Evolutionary conservation across 1,140 invertebrate genomes (phyloP).

Genomic region (Leucophenga varia): DNA sequence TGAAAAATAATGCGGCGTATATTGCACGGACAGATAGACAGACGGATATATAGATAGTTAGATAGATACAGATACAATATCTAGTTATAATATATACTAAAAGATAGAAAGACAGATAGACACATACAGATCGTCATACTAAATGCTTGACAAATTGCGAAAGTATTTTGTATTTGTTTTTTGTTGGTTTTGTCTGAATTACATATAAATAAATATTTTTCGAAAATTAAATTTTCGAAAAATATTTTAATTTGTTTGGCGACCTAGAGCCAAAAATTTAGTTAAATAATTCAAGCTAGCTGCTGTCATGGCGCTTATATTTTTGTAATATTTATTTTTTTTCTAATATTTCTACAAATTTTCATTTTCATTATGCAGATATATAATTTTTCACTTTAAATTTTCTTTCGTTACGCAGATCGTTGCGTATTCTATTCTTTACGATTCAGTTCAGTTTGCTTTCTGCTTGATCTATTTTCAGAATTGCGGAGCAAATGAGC

Average conservation of each 20-base stretch:
- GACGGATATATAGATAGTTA: no score
- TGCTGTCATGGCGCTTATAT: constrained; percentile 19
- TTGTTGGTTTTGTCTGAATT: not conserved
- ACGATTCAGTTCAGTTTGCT: constrained; percentile 14
- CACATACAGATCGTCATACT: not conserved
- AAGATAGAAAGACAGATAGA: no score
- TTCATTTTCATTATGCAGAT: constrained; percentile 2
- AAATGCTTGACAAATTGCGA: constrained; percentile 32
- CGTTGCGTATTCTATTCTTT: constrained; percentile 13
- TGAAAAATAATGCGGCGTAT: no score
- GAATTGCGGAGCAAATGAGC: no score
- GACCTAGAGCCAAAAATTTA: no score
- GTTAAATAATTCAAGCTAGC: no score
- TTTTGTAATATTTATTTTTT: constrained; percentile 16
- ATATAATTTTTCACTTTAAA: constrained; percentile 7
- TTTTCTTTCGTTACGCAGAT: no score
- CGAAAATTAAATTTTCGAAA: no score
- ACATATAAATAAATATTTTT: no score
- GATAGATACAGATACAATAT: constrained; percentile 21
- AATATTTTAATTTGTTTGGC: no score
- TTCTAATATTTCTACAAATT: constrained; percentile 21
- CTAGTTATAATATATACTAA: constrained; percentile 31
- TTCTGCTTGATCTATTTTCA: constrained; percentile 48
- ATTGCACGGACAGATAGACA: no score
- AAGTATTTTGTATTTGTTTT: constrained; percentile 13